Evolutionary conservation across 1,140 invertebrate genomes (phyloP).

Genomic region (Anoplolepis gracilipes): DNA sequence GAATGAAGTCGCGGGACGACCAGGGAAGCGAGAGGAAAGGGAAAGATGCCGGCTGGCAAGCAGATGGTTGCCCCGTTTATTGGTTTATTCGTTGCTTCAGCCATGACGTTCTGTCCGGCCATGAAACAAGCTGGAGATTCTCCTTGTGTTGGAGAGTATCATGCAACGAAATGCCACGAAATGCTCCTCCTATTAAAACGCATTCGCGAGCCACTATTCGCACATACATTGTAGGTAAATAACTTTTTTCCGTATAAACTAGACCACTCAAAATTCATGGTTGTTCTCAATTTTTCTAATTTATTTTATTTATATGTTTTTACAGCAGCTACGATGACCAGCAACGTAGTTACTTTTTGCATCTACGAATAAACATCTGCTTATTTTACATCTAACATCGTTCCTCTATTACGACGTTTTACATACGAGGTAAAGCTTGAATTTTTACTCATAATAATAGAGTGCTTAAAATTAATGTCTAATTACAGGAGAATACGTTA

Average conservation of each 20-base stretch:
- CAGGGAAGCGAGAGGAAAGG: constrained; percentile 32
- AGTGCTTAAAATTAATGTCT: background rate
- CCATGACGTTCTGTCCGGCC: constrained; percentile 78
- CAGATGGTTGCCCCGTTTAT: constrained; percentile 86
- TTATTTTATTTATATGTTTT: background rate
- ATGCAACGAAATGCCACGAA: constrained; percentile 1
- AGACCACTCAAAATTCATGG: background rate
- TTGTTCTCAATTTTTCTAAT: background rate
- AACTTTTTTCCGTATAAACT: constrained; percentile 5
- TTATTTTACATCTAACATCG: background rate
- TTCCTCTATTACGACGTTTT: background rate
- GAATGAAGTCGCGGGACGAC: constrained; percentile 61
- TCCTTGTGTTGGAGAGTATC: constrained; percentile 76
- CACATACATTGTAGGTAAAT: constrained; percentile 24
- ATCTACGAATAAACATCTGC: background rate
- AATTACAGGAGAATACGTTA: background rate
- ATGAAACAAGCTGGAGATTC: constrained; percentile 69
- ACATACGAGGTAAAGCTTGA: background rate
- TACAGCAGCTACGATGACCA: background rate
- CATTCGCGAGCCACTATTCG: constrained; percentile 24
- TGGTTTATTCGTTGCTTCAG: constrained; percentile 84
- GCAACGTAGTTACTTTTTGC: background rate
- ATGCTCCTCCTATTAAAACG: constrained; percentile 49
- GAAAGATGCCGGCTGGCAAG: constrained; percentile 85
- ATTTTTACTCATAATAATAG: background rate